Base-by-base conservation (phyloP, 92 coral and sea anemone genomes). In the Porites evermanni region DNA sequence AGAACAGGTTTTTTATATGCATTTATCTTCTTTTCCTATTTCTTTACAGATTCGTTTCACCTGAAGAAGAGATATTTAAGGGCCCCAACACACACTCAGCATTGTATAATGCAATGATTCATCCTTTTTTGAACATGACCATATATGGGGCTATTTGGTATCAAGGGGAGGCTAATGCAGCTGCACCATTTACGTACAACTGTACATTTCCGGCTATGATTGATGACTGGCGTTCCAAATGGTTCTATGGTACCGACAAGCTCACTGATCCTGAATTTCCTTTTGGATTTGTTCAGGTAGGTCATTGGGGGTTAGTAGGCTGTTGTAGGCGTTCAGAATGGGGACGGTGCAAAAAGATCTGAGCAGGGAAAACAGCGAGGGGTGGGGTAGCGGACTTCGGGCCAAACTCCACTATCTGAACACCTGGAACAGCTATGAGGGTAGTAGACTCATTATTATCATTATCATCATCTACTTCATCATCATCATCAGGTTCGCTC, bases 201-300 rank as follows among this genome's bases (percentile, higher is more conserved):
- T 97, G 99, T 72, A 97, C 99, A 13, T 97, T 97, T 80, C 99
- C 99, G 12, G 95, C 99, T 29, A 97, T 97, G 99, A 97, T 97
- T 38, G 98, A 97, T 64, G 99, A 97, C 88, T 97, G 99, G 99
- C 83, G 99, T 11, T 80, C 81, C 81, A 97, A 97, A 66, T 97
- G 99, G 99, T 97, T 82, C 24, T 77, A 87, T 3, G 91, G 94
- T 51, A 97, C 97, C 2, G 91, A 84, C 20, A 80, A 89, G 1
- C 85, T 95, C 82, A 94, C 98, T 1, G 88, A 88, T 51, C 90
- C 91, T 0, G 79, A 72, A 66, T 97, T 95, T 89, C 97, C 99
- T 8, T 97, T 97, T 87, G 99, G 99, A 21, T 97, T 97, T 87
- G 99, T 97, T 18, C 99, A 97, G 93, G 99, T 97, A 38, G 47